Evolutionary conservation across 2,113 vertebrate species (phyloP), one percentile per base, ranked within the genome.

Genomic region (Odontesthes bonariensis): DNA sequence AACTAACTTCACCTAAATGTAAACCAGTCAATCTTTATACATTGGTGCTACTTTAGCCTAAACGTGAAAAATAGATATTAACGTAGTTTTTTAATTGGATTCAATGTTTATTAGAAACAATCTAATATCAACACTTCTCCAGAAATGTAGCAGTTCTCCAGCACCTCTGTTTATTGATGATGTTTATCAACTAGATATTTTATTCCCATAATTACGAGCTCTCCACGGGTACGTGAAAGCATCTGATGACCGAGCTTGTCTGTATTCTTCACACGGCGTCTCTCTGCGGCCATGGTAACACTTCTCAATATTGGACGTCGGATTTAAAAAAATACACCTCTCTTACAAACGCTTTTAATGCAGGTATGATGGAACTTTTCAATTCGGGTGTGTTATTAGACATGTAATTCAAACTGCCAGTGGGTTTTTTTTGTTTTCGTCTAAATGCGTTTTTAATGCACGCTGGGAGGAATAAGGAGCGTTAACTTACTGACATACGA

Each of bases 281-380:
- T 86, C 23, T 92, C 69, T 19, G 94, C 93, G 89, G 89, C 94
- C 93, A 94, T 94, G 93, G 94, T 86, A 95, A 95, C 94, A 91
- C 63, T 57, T 44, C 27, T 27, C 67, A 53, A 52, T 35, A 63
- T 83, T 16, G 66, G 72, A 77, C 69, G 61, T 47, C 56, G 53
- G 51, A 71, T 55, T 67, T 22, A 67, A n/a, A 57, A 11, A 40
- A 53, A 17, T 38, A 31, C 52, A 68, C 27, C 10, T 8, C 52
- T 1, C 40, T 7, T 83, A 68, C 69, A 70, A 68, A 19, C 44
- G 44, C 20, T 65, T 86, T 76, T 69, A 42, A 69, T 85, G 80
- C 66, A 90, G 78, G 92, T 92, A 90, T 20, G 76, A 44, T 1
- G 4, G 4, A 2, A 10, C 4, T 52, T 47, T 32, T n/a, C 8